Evolutionary conservation across 2,888 invertebrate species (phyloP), one percentile per base, ranked within the genome.

Genomic region (Ichneumoninae sp.): DNA sequence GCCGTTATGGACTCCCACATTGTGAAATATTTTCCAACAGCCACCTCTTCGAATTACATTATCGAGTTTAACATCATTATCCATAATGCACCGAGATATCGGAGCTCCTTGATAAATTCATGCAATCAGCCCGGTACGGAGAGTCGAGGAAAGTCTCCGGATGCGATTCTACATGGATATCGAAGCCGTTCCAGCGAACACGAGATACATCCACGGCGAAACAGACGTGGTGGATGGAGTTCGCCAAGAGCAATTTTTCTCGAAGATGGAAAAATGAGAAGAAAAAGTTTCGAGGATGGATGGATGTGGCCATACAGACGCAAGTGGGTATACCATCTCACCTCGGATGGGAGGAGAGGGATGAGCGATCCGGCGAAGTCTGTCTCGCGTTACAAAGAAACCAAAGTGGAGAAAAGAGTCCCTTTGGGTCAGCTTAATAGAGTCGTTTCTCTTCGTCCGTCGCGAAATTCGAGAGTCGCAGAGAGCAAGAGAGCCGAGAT

Each of bases 401-500:
- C 54, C 68, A 69, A 62, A 74, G 80, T 60, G 52, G 66, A 68
- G 69, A 60, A 44, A 60, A 36, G 50, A 60, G 60, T 60, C 69
- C 65, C 80, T 80, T 50, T 44, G 80, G 84, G 84, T 84, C 81
- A 77, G 62, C 65, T 69, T 81, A 78, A 84, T 75, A 70, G 40
- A 62, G 74, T 75, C 74, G 65, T 84, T 81, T 81, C 74, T 84
- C 83, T 77, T 84, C 69, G 72, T 76, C 68, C 54, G 40, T 72
- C 65, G 50, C 50, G 60, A 77, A 60, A 62, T 47, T 57, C 40
- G 68, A 69, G 26, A 16, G 50, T 57, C 10, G 30, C 40, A 50
- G n/a, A n/a, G 50, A 52, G 50, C 0, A 40, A 60, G 26, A 52
- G 68, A 50, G 47, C 3, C 3, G 44, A 44, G 16, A 10, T 5